Evolutionary conservation across 1,140 invertebrate genomes (phyloP).

Genomic region (Pseudomyrmex concolor): DNA sequence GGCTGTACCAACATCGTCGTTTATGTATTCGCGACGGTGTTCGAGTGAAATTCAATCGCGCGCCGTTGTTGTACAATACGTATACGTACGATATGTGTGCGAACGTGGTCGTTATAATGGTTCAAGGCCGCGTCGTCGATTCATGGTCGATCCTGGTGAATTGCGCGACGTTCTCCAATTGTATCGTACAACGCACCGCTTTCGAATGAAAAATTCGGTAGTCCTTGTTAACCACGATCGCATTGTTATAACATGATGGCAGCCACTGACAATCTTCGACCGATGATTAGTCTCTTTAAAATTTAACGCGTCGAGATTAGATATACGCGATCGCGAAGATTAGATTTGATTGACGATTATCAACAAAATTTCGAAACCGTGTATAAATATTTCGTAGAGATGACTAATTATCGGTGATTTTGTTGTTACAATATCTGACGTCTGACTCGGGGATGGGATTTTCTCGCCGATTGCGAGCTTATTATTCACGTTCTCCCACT

Average conservation of each 20-base stretch:
- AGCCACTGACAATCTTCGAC: too few species aligned
- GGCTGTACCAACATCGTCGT: background rate
- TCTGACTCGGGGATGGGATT: too few species aligned
- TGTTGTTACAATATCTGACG: too few species aligned
- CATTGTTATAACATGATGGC: background rate
- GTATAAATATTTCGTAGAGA: too few species aligned
- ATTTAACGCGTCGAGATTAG: too few species aligned
- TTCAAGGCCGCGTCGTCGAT: slow-evolving; percentile 66
- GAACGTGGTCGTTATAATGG: slow-evolving; percentile 31
- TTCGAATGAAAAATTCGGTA: slow-evolving; percentile 53
- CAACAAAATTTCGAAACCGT: too few species aligned
- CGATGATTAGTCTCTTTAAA: too few species aligned
- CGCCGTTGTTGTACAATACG: background rate
- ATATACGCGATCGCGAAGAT: too few species aligned
- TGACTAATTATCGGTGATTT: too few species aligned
- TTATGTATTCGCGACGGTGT: slow-evolving; percentile 16
- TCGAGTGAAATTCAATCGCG: slow-evolving; percentile 54
- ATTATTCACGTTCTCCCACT: too few species aligned
- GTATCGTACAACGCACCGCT: slow-evolving; percentile 32
- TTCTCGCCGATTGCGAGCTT: too few species aligned
- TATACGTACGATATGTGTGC: background rate
- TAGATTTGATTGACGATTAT: too few species aligned
- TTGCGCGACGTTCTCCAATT: slow-evolving; percentile 49
- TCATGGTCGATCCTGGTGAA: slow-evolving; percentile 62
- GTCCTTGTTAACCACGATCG: background rate